phyloP scores from a whole-genome alignment of 1,140 invertebrate species.

The Pseudomyrmex gracilis region DNA sequence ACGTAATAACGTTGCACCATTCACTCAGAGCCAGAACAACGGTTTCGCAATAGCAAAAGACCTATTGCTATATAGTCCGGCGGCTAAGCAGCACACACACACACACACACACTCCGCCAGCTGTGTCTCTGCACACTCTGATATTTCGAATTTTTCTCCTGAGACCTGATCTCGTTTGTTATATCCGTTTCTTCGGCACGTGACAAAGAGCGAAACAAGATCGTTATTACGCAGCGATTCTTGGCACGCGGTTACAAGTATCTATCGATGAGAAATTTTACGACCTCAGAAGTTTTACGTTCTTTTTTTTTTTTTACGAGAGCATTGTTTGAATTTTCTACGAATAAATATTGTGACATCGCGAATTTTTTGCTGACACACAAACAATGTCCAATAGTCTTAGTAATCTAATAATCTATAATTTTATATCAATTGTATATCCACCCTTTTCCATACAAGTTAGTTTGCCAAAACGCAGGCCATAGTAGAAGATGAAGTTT shows the following conservation, averaged over 20 bases:
- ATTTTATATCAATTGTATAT: too few species aligned
- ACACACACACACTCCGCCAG: conserved; percentile 12
- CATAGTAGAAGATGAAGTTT: too few species aligned
- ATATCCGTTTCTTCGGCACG: conserved; percentile 37
- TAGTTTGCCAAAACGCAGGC: too few species aligned
- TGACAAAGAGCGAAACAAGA: conserved; percentile 41
- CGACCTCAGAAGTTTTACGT: too few species aligned
- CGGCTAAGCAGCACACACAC: conserved; percentile 14
- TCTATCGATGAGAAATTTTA: not conserved
- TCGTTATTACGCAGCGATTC: not conserved
- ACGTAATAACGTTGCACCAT: conserved; percentile 34
- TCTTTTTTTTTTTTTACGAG: too few species aligned
- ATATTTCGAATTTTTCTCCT: conserved; percentile 49
- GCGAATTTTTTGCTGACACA: too few species aligned
- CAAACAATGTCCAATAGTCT: too few species aligned
- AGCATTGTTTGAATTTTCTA: too few species aligned
- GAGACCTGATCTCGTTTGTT: conserved; percentile 40
- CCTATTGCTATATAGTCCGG: conserved; percentile 16
- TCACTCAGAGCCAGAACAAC: conserved; percentile 36
- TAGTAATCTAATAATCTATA: too few species aligned
- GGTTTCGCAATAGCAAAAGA: conserved; percentile 55
- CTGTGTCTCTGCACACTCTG: conserved; percentile 49
- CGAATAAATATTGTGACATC: too few species aligned
- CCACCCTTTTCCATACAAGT: too few species aligned
- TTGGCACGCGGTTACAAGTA: not conserved